Conservation (phyloP, 2,113 vertebrate genomes). For the Hyla sarda region DNA sequence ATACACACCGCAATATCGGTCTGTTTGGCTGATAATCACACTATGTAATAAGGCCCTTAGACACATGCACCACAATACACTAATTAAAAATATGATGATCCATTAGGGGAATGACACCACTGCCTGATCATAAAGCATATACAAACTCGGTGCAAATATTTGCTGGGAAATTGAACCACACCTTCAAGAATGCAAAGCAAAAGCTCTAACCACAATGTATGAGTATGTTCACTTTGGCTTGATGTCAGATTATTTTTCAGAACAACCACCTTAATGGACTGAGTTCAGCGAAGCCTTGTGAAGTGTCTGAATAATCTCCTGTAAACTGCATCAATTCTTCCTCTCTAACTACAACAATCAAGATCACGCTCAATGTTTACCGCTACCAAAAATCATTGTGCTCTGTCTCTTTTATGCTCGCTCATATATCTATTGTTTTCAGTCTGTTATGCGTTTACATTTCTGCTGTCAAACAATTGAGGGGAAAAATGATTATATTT, state of each 20-base stretch:
- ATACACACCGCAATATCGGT: too few species aligned
- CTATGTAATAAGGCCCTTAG: too few species aligned
- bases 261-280: too few species aligned
- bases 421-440: neutral
- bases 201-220: neutral
- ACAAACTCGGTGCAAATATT: neutral
- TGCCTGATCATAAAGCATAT: neutral
- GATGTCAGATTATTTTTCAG: neutral
- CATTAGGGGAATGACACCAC: neutral
- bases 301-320: conserved; percentile 9
- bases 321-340: conserved; percentile 1
- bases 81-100: too few species aligned
- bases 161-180: neutral
- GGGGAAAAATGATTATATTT: conserved; percentile 20
- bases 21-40: too few species aligned
- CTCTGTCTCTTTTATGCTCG: conserved; percentile 13
- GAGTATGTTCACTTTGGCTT: neutral
- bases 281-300: neutral
- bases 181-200: neutral
- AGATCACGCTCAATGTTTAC: neutral
- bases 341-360: neutral
- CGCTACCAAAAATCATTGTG: neutral
- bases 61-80: too few species aligned
- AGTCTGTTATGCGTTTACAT: conserved; percentile 8
- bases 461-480: conserved; percentile 26